These are phyloP conservation scores for Cryptomyrus ogoouensis DNA, from an alignment of 2,113 vertebrate species.

Conservation along the genomic window DNA sequence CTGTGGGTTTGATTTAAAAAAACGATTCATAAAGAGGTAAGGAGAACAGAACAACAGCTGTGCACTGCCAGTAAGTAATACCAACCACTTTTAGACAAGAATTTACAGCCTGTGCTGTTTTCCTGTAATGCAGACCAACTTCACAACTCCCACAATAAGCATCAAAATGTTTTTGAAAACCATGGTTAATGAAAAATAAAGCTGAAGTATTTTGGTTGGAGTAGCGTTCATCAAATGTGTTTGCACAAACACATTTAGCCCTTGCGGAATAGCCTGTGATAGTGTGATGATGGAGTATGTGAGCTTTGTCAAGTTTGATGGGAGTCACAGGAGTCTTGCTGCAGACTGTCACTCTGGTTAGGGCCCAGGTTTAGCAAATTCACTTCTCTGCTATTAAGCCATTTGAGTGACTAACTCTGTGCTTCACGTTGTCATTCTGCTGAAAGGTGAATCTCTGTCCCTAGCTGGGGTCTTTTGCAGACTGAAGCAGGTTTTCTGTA, in stretches of 20 bases:
- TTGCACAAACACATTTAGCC: background rate
- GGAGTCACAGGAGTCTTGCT: background rate
- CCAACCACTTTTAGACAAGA: background rate
- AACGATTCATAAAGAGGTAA: background rate
- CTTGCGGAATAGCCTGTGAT: background rate
- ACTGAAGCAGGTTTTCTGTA: background rate
- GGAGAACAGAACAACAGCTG: background rate
- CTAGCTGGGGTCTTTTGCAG: background rate
- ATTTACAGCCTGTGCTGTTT: background rate
- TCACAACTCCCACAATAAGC: background rate
- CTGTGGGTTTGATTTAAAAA: background rate
- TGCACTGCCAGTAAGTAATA: background rate
- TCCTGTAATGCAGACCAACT: background rate
- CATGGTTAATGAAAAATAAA: background rate
- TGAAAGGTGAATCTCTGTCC: background rate
- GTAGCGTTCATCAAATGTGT: background rate
- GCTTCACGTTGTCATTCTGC: background rate
- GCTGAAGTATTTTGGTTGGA: background rate
- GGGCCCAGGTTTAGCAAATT: background rate
- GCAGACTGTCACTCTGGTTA: background rate
- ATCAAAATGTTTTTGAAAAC: background rate
- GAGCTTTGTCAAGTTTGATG: background rate
- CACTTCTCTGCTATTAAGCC: background rate
- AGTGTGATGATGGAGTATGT: background rate
- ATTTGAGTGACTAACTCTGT: background rate